Conservation (phyloP, 1,140 invertebrate genomes). For the Mylabris phalerata region DNA sequence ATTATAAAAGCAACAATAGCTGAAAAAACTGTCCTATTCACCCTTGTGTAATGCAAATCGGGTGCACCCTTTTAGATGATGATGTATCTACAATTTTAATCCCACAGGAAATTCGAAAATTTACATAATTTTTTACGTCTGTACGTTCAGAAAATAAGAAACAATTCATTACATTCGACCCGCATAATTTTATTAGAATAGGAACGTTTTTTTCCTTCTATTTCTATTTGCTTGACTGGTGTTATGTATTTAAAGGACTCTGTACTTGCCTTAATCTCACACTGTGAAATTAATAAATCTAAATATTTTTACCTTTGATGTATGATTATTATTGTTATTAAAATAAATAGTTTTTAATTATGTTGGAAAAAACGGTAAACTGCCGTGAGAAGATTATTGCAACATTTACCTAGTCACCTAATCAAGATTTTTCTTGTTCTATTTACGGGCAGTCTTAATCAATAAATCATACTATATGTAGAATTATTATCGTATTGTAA, state of each 20-base stretch:
- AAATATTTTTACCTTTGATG: conserved; percentile 1
- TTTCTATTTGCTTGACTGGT: not conserved
- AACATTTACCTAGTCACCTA: no score
- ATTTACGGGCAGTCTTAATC: no score
- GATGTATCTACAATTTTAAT: no score
- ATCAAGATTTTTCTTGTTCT: no score
- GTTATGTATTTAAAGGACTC: not conserved
- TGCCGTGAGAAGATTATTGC: conserved; percentile 7
- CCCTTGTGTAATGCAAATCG: conserved; percentile 5
- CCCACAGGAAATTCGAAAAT: no score
- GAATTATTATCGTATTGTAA: no score
- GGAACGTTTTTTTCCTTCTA: no score
- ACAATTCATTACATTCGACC: not conserved
- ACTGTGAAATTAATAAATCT: conserved; percentile 17
- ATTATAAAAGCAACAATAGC: no score
- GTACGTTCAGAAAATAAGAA: not conserved
- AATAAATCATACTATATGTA: no score
- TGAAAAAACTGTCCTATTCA: no score
- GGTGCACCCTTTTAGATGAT: not conserved
- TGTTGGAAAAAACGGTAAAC: not conserved
- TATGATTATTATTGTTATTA: no score
- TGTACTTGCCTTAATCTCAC: conserved; percentile 3
- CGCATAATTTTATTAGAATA: conserved; percentile 3
- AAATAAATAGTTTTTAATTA: not conserved
- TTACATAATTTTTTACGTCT: no score